Base-by-base conservation (phyloP, 2,113 vertebrate species). In the Sinocyclocheilus maitianheensis region DNA sequence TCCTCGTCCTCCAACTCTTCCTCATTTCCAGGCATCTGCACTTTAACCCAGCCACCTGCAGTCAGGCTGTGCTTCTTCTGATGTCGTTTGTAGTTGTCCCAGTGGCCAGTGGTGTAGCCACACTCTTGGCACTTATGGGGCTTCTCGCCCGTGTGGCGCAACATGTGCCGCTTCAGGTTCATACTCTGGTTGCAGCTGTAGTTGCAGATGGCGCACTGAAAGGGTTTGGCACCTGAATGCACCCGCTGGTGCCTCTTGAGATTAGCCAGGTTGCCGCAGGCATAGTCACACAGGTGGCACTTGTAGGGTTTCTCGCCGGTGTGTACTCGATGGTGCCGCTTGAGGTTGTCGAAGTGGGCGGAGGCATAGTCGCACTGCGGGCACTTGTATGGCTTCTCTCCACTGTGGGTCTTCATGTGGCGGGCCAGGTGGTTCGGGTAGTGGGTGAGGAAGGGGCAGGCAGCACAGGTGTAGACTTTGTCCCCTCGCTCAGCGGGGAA, bases 151-250 rank as follows among this genome's bases (percentile, higher is more conserved):
- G 97, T 99, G 91, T 99, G 98, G 79, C 98, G 95, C 67, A 99
- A 94, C 98, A 99, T 99, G 92, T 99, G 98, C 10, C 97, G 95
- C 93, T 99, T 99, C 87, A 99, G 96, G 95, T 99, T 99, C 97
- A 99, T 99, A 93, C 97, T 99, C 96, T 99, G 98, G 92, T 99
- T 99, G 95, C 97, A 99, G 93, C 96, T 97, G 94, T 99, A 99
- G 89, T 93, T 96, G 94, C 98, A 99, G 87, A 98, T 93, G 83
- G 96, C 95, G 83, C 98, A 99, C 91, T 96, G 95, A 91, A 99
- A 99, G 80, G 97, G 97, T 92, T 99, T 99, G 92, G 97, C 96
- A 0, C 98, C 98, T 0, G 97, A 98, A 92, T 99, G 98, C 92
- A 99, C 97, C 71, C 97, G 97, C 92, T 97, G 97, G 0, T 99